Base-by-base conservation (phyloP, 2,888 invertebrate genomes). In the Lobophora halterata region DNA sequence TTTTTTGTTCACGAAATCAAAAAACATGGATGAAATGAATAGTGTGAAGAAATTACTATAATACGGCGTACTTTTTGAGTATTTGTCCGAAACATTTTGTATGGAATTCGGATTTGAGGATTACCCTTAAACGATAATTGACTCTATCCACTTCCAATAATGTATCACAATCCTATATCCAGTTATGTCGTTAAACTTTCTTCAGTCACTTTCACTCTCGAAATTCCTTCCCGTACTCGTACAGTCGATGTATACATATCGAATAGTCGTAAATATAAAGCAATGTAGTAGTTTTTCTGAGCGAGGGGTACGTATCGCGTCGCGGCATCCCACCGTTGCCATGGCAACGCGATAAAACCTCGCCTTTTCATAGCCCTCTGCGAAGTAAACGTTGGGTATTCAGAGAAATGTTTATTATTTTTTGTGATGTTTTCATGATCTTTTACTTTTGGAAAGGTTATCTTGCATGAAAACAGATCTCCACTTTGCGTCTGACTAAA, bases 271-370 rank as follows among this genome's bases (percentile, higher is more conserved):
- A 73, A 71, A 71, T 72, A 73, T 71, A 76, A 71, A 71, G 69
- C 66, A 69, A 65, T 63, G 64, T 65, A 73, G 73, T 81, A 78
- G 81, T 79, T 78, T 79, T 77, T 79, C 70, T 73, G 64, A 75
- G 63, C 52, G 68, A 55, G 75, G 72, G 71, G 49, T 36, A 41
- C 75, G 80, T 79, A 80, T 74, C 79, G 79, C 70, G 77, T 71
- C 80, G 79, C 78, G 71, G 76, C 75, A 71, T 81, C 77, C 75
- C 70, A 62, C 65, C 71, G 82, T 87, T 60, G 70, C 72, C 71
- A 86, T 86, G 78, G 83, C 73, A 79, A 87, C 87, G 80, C 81
- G 87, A 88, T 87, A 87, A 87, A 87, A 80, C 86, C 83, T 85
- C 79, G 75, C 79, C 85, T 85, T 83, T 81, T 83, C 85, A 83